Conservation (phyloP, 2,797 vertebrate genomes). For the Acanthis flammea region DNA sequence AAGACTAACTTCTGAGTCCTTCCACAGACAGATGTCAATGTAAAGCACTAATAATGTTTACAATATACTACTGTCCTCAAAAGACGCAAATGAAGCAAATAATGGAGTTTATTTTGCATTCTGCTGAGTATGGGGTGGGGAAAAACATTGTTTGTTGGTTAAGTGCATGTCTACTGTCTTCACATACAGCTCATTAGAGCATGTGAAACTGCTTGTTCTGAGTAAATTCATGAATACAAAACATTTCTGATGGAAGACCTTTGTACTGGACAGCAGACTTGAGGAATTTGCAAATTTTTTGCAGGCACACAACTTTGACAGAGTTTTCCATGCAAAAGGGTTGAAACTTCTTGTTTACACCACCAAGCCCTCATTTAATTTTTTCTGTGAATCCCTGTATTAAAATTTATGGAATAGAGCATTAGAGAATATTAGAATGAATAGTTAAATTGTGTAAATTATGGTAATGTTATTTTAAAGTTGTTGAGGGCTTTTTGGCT, state of each 20-base stretch:
- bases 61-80: background rate
- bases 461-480: background rate
- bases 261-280: background rate
- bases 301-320: background rate
- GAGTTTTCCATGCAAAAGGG: background rate
- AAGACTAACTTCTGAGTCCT: background rate
- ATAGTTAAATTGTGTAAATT: background rate
- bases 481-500: background rate
- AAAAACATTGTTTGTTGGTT: background rate
- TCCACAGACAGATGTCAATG: constrained; percentile 23
- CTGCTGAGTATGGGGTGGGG: background rate
- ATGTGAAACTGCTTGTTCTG: constrained; percentile 6
- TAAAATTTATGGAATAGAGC: background rate
- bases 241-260: background rate
- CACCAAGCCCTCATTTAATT: background rate
- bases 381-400: background rate
- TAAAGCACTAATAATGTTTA: constrained; percentile 4
- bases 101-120: constrained; percentile 40
- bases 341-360: background rate
- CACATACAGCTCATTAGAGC: background rate
- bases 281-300: background rate
- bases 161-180: constrained; percentile 13
- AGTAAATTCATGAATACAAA: background rate
- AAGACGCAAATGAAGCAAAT: background rate
- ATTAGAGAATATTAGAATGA: background rate